Base-by-base conservation (phyloP, 2,797 vertebrate species). In the Crypturellus tataupa region DNA sequence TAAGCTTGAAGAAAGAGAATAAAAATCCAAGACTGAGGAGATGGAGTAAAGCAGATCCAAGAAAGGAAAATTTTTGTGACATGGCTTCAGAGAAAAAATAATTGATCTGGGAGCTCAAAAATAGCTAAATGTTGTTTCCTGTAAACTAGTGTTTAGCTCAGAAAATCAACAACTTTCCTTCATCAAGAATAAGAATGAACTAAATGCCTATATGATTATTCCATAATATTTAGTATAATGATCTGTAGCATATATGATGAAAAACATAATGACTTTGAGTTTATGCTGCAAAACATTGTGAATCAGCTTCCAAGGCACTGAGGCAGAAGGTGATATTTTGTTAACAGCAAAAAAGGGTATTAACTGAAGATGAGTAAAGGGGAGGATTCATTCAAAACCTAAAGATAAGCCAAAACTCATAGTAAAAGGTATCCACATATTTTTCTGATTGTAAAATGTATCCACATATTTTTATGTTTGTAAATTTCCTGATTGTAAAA, bases 331-430 rank as follows among this genome's bases (percentile, higher is more conserved):
- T 64, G 18, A 60, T 88, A 85, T 83, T 69, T n/a, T 77, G 53
- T 92, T 93, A 91, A 75, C 19, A 73, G 39, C 49, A 94, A 65
- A 94, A 91, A 44, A 47, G 37, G 3, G 9, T 75, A 91, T 92
- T 93, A 93, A 94, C 68, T 87, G 46, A 94, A 87, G 24, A 91
- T 47, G 31, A 83, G 49, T 68, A 91, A 92, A 76, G 6, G 16
- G 29, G 58, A 64, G 8, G 10, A 79, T 68, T 89, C 2, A 63
- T 84, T 76, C 39, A 69, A 73, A 92, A 84, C 29, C 2, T 65
- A 79, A 94, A 65, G n/a, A 87, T 79, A 81, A 78, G 62, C 71
- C 10, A 58, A 95, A 92, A 88, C 84, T 81, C 82, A 87, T 71
- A 77, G 8, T 9, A 62, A 83, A 79, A 88, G n/a, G 20, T 44